Conservation (phyloP, 2,888 invertebrate species). For the Eristalis arbustorum region DNA sequence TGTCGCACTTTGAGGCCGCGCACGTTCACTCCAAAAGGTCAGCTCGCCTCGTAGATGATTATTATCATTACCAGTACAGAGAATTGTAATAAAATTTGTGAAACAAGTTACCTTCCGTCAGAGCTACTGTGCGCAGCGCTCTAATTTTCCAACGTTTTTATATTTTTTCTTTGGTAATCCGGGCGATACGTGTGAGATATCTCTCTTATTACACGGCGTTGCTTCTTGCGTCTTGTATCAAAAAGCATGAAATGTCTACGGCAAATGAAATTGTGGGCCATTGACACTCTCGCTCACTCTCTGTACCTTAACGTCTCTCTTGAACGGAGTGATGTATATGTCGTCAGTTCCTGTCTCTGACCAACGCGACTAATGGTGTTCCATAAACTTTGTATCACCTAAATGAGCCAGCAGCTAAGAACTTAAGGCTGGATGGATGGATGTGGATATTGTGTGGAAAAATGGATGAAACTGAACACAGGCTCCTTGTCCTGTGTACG, state of each 20-base stretch:
- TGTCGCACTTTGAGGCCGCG: conserved; percentile 70
- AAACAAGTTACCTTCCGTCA: conserved; percentile 68
- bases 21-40: conserved; percentile 69
- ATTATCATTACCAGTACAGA: conserved; percentile 60
- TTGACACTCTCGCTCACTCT: conserved; percentile 50
- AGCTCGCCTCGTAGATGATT: conserved; percentile 50
- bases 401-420: conserved; percentile 39
- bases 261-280: conserved; percentile 56
- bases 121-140: conserved; percentile 40
- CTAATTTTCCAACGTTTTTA: conserved; percentile 51
- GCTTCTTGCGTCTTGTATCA: conserved; percentile 5
- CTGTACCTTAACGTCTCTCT: neutral
- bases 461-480: conserved; percentile 27
- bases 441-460: neutral
- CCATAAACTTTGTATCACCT: conserved; percentile 49
- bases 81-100: conserved; percentile 70
- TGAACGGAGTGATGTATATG: conserved; percentile 22
- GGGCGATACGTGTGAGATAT: conserved; percentile 57
- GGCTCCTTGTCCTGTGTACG: conserved; percentile 22
- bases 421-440: conserved; percentile 7
- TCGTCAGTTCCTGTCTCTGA: conserved; percentile 56
- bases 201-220: conserved; percentile 61
- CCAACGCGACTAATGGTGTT: conserved; percentile 20
- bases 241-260: conserved; percentile 43
- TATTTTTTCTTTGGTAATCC: conserved; percentile 48